Conservation (phyloP, 2,113 vertebrate species). For the Phyllostomus discolor region DNA sequence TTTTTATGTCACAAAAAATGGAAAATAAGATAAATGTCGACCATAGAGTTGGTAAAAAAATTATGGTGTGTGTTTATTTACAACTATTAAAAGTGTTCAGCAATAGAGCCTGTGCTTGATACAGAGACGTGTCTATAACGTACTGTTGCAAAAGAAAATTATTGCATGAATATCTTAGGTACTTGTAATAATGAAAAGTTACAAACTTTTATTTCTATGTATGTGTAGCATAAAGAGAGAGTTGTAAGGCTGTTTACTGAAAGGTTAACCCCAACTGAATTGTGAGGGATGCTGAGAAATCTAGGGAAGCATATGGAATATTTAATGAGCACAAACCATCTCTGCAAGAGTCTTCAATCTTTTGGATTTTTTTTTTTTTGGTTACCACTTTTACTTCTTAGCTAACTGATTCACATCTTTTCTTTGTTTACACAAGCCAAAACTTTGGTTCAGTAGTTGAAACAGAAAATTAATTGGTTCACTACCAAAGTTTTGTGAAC, state of each 20-base stretch:
- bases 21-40: background rate
- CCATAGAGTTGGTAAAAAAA: background rate
- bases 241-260: background rate
- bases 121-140: background rate
- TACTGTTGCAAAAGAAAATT: background rate
- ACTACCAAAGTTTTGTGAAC: background rate
- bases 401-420: background rate
- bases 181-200: background rate
- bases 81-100: background rate
- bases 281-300: background rate
- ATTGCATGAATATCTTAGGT: background rate
- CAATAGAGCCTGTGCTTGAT: background rate
- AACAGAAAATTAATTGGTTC: background rate
- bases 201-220: background rate
- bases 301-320: background rate
- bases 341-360: background rate
- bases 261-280: background rate
- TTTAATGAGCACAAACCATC: background rate
- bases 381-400: background rate
- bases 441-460: background rate
- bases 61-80: background rate
- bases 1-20: background rate
- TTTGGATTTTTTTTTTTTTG: too few species aligned
- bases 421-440: background rate
- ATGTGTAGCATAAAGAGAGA: background rate